Conservation (phyloP, 1,140 invertebrate genomes). For the Drosophila leontia region DNA sequence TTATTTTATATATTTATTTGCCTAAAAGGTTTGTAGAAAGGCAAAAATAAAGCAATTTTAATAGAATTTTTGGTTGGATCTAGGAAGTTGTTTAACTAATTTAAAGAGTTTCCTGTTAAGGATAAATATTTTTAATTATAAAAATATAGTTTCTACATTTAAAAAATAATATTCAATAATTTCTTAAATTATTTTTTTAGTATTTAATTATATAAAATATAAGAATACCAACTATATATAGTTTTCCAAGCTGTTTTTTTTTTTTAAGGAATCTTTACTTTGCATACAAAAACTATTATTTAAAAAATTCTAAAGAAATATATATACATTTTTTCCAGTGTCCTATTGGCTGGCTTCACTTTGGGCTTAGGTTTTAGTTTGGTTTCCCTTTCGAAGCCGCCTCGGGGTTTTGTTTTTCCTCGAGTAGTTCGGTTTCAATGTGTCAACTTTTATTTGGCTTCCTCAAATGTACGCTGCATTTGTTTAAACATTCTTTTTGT, state of each 20-base stretch:
- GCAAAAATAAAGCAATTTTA: not conserved
- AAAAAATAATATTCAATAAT: too few relatives aligned
- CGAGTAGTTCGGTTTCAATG: constrained; percentile 48
- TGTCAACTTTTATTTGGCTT: constrained; percentile 75
- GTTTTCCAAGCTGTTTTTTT: not conserved
- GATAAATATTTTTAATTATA: not conserved
- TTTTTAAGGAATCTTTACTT: too few relatives aligned
- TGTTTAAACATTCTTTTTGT: constrained; percentile 40
- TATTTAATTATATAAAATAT: not conserved
- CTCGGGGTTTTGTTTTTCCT: constrained; percentile 27
- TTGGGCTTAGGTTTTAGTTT: constrained; percentile 33
- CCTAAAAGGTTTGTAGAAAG: not conserved
- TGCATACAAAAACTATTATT: not conserved
- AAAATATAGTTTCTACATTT: not conserved
- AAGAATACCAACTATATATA: not conserved
- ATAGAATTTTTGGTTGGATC: not conserved
- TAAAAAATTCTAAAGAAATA: not conserved
- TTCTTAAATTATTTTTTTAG: not conserved
- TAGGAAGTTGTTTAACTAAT: not conserved
- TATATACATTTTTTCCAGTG: not conserved
- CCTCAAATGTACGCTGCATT: constrained; percentile 33
- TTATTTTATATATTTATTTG: not conserved
- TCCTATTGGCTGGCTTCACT: constrained; percentile 4
- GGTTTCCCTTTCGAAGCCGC: constrained; percentile 27
- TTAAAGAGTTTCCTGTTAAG: not conserved